Percentiles rank a stretch among this genome's conserved stretches.
Conservation (phyloP, 2,113 vertebrate species). For the Hypocryptadius cinnamomeus region DNA sequence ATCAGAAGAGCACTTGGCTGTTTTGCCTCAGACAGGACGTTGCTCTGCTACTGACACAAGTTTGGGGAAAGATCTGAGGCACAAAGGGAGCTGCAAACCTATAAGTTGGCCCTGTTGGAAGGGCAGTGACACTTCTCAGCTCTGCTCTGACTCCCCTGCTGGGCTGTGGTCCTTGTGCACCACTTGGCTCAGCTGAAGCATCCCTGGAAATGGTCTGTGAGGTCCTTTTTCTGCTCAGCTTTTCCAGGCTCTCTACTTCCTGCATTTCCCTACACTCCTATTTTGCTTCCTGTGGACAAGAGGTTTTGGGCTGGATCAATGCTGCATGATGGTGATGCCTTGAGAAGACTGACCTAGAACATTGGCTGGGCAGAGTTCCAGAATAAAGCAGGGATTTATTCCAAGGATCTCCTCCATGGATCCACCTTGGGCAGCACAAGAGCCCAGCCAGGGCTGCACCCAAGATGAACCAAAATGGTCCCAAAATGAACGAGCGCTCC, state of each 20-base stretch:
- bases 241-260: not conserved
- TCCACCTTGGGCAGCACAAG: no score
- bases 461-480: no score
- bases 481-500: no score
- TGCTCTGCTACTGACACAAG: not conserved
- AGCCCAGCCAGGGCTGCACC: no score
- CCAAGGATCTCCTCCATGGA: no score
- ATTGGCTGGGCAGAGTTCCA: no score
- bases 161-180: not conserved
- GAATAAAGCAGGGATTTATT: no score
- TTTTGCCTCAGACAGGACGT: not conserved
- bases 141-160: not conserved
- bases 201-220: not conserved
- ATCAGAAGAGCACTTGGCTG: not conserved
- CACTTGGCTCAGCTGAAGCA: not conserved
- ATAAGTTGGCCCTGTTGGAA: not conserved
- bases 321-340: not conserved
- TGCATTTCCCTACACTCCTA: not conserved
- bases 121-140: not conserved
- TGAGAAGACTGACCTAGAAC: no score
- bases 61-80: not conserved
- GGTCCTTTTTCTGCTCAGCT: not conserved
- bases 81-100: not conserved
- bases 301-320: not conserved
- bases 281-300: rapidly evolving